A percentile compares a stretch with the other conserved stretches of the same genome.
These are phyloP conservation scores for Lycaon pictus DNA, from an alignment of 2,113 vertebrate genomes.

Conservation along the genomic window DNA sequence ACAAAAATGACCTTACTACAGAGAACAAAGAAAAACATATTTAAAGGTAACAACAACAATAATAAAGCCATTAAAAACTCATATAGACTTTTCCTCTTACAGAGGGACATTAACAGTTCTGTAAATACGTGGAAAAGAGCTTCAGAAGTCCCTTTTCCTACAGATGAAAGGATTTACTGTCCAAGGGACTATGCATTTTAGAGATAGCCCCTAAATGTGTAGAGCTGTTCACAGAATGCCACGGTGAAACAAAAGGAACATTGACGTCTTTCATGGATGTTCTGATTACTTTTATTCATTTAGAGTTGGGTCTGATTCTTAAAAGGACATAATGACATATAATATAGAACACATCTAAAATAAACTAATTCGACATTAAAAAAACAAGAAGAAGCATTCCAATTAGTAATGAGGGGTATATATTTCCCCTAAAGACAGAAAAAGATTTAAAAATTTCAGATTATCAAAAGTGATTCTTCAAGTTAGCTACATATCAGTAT, in stretches of 20 bases:
- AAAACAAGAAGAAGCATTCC: not conserved
- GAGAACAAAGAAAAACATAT: not conserved
- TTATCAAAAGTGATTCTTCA: conserved; percentile 45
- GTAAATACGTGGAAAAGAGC: not conserved
- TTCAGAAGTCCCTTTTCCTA: not conserved
- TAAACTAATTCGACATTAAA: conserved; percentile 33
- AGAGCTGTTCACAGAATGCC: not conserved
- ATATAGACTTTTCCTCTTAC: not conserved
- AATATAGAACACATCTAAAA: conserved; percentile 27
- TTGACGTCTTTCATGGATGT: not conserved
- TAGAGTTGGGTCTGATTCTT: conserved; percentile 50
- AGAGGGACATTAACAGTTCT: conserved; percentile 8
- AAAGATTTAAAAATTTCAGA: conserved; percentile 10
- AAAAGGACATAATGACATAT: conserved; percentile 34
- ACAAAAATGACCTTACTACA: not conserved
- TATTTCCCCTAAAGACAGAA: conserved; percentile 9
- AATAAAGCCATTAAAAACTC: conserved; percentile 10
- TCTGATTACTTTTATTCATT: conserved; percentile 52
- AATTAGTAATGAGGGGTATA: conserved; percentile 25
- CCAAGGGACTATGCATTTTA: conserved; percentile 17
- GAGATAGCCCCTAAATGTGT: not conserved
- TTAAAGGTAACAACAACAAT: conserved; percentile 28
- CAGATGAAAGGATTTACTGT: not conserved
- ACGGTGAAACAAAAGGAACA: conserved; percentile 36
- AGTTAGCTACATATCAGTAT: not conserved